phyloP scores from a whole-genome alignment of 2,888 invertebrate species.

The Drosophila pseudotalamancana region DNA sequence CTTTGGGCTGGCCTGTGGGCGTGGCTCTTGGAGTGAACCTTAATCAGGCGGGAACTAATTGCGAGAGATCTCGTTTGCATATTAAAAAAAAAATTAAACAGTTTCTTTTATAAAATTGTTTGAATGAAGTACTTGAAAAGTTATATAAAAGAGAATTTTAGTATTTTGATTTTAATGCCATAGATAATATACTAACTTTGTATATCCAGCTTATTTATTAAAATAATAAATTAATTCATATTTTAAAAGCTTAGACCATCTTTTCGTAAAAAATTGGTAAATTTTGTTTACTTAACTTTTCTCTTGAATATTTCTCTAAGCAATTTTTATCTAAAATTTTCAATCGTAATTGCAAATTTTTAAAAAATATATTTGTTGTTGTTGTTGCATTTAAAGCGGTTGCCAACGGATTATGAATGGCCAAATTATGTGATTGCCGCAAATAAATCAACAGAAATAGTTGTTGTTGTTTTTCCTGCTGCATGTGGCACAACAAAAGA shows the following conservation, averaged over 20 bases:
- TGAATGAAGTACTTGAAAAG: no score
- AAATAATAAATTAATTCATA: no score
- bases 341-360: constrained; percentile 37
- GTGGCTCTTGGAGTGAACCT: constrained; percentile 1
- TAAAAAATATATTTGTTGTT: constrained; percentile 4
- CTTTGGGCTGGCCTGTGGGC: constrained; percentile 22
- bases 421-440: constrained; percentile 58
- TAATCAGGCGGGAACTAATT: constrained; percentile 7
- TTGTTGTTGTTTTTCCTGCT: constrained; percentile 7
- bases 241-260: no score
- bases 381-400: constrained; percentile 25
- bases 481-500: constrained; percentile 68
- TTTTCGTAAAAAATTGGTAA: no score
- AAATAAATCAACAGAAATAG: constrained; percentile 56
- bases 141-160: no score
- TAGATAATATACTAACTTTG: no score
- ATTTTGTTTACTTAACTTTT: no score
- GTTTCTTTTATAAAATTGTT: no score
- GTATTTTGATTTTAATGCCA: no score
- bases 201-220: no score
- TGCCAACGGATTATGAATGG: constrained; percentile 46
- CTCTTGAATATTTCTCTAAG: no score
- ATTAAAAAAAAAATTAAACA: neutral
- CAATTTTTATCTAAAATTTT: constrained; percentile 25
- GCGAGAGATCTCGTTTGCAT: neutral